Conservation (phyloP, 2,888 invertebrate genomes). For the Drosophila infuscata region DNA sequence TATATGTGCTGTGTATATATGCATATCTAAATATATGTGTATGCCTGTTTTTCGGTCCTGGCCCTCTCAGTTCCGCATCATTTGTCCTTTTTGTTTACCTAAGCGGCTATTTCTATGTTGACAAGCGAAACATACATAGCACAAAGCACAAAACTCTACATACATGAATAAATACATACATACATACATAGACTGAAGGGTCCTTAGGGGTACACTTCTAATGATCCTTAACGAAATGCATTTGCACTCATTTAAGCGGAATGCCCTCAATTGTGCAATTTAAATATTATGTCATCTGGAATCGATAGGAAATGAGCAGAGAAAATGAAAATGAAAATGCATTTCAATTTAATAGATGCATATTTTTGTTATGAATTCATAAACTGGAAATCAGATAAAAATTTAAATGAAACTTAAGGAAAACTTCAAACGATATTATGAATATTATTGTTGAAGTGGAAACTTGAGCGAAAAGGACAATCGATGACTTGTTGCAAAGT, state of each 20-base stretch:
- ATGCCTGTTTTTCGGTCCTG: conserved; percentile 2
- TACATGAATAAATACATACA: background rate
- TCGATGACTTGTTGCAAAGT: background rate
- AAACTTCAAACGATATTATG: background rate
- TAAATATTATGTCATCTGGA: background rate
- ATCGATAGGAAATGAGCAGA: background rate
- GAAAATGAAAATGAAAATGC: background rate
- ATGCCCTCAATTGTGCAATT: background rate
- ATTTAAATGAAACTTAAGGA: background rate
- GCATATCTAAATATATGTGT: background rate
- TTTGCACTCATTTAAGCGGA: background rate
- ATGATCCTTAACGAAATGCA: conserved; percentile 28
- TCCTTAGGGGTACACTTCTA: conserved; percentile 22
- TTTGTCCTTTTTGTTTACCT: conserved; percentile 52
- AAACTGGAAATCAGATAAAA: background rate
- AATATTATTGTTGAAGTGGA: background rate
- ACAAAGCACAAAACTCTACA: background rate
- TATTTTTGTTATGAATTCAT: background rate
- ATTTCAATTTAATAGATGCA: background rate
- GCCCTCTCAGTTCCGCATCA: conserved; percentile 40
- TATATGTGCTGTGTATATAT: background rate
- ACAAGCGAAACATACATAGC: conserved; percentile 23
- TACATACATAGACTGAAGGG: background rate
- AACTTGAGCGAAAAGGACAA: background rate
- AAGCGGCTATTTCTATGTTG: conserved; percentile 17